Evolutionary conservation across 2,797 vertebrate species (phyloP).

Genomic region (Discoglossus pictus): DNA sequence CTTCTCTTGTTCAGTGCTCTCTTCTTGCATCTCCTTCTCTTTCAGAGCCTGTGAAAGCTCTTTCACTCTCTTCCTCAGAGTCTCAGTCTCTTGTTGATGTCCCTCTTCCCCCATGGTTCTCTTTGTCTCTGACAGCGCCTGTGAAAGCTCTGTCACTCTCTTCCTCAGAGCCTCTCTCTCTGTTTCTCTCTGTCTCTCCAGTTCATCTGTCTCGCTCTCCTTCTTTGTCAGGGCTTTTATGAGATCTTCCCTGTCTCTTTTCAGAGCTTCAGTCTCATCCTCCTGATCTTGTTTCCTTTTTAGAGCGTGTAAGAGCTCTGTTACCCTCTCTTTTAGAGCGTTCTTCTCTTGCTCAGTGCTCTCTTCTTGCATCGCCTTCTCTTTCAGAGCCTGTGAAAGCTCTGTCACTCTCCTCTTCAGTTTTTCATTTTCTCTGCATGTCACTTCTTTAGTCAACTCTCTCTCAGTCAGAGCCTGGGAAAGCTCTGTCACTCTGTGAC

Average conservation of each 20-base stretch:
- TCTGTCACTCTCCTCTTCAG: background rate
- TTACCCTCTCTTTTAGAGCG: background rate
- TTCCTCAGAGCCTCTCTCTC: constrained; percentile 51
- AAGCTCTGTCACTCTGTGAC: background rate
- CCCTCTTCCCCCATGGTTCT: too few relatives aligned
- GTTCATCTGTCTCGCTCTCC: constrained; percentile 54
- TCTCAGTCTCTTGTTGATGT: background rate
- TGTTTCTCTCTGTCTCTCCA: constrained; percentile 40
- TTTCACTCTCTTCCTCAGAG: background rate
- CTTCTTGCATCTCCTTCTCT: constrained; percentile 53
- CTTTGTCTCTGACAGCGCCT: too few relatives aligned
- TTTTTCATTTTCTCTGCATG: background rate
- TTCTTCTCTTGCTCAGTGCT: background rate
- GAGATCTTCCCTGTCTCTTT: too few relatives aligned
- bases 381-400: background rate
- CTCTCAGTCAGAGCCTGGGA: background rate
- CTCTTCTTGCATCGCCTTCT: background rate
- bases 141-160: background rate
- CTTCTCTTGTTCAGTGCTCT: constrained; percentile 42
- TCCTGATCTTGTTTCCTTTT: background rate
- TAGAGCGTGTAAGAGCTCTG: background rate
- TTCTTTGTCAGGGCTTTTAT: background rate
- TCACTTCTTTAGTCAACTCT: too few relatives aligned
- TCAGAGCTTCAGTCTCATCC: too few relatives aligned
- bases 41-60: constrained; percentile 48